These are phyloP conservation scores for Scaptomyza cyrtandrae DNA, from an alignment of 2,888 invertebrate species.

Conservation along the genomic window DNA sequence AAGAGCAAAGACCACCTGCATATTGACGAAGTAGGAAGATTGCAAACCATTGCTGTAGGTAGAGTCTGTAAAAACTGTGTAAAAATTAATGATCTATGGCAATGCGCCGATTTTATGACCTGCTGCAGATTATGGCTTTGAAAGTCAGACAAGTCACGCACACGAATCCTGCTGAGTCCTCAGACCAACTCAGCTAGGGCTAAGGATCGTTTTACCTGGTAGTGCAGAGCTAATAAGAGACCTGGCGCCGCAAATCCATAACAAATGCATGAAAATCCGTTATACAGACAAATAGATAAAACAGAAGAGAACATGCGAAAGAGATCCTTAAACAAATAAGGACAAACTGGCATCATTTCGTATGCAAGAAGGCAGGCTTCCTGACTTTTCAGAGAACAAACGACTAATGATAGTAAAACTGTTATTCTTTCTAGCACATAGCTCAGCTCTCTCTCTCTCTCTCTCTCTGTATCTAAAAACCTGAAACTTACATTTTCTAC, in stretches of 20 bases:
- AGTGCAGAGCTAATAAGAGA: slow-evolving; percentile 51
- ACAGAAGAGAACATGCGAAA: neutral
- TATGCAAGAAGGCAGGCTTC: slow-evolving; percentile 57
- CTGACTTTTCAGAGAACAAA: slow-evolving; percentile 33
- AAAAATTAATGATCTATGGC: slow-evolving; percentile 77
- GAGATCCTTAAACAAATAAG: slow-evolving; percentile 63
- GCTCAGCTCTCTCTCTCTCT: slow-evolving; percentile 12
- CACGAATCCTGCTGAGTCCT: slow-evolving; percentile 41
- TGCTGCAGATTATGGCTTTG: slow-evolving; percentile 63
- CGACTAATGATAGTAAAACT: slow-evolving; percentile 75
- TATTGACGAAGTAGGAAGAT: neutral
- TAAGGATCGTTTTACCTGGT: slow-evolving; percentile 57
- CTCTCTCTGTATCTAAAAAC: slow-evolving; percentile 5
- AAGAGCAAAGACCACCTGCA: slow-evolving; percentile 60
- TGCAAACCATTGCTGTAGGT: slow-evolving; percentile 46
- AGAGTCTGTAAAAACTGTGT: slow-evolving; percentile 46
- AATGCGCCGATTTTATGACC: slow-evolving; percentile 70
- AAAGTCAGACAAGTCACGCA: slow-evolving; percentile 66
- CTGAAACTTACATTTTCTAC: slow-evolving; percentile 40
- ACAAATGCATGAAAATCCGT: slow-evolving; percentile 78
- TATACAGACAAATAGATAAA: slow-evolving; percentile 68
- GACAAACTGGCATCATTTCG: slow-evolving; percentile 56
- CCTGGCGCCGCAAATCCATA: slow-evolving; percentile 81
- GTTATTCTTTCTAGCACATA: slow-evolving; percentile 52
- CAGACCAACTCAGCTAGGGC: slow-evolving; percentile 1